Percentiles rank a stretch among this genome's conserved stretches.
phyloP scores from a whole-genome alignment of 2,888 invertebrate genomes.

The Panorpa germanica region DNA sequence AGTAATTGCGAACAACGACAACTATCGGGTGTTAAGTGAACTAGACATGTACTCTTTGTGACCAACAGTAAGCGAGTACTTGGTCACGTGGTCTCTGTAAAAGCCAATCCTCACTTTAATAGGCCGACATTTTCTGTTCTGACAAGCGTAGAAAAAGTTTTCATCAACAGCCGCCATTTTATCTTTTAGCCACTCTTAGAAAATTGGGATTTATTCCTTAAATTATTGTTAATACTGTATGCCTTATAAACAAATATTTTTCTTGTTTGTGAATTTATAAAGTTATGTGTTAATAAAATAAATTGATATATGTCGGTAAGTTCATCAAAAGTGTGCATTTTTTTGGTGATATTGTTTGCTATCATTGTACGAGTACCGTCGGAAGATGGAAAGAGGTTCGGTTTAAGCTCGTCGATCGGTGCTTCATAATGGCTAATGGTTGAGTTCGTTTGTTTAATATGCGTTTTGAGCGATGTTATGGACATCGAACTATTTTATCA shows the following conservation, averaged over 20 bases:
- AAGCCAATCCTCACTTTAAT: too few relatives aligned
- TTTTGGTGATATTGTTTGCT: slow-evolving; percentile 44
- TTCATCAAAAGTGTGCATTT: slow-evolving; percentile 29
- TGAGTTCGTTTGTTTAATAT: slow-evolving; percentile 48
- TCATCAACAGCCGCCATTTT: slow-evolving; percentile 94
- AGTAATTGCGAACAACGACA: too few relatives aligned
- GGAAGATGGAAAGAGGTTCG: slow-evolving; percentile 58
- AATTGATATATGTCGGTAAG: slow-evolving; percentile 28
- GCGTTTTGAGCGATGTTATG: slow-evolving; percentile 58
- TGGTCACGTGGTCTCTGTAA: too few relatives aligned
- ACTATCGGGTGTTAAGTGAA: too few relatives aligned
- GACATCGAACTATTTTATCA: slow-evolving; percentile 47
- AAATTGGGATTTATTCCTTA: slow-evolving; percentile 54
- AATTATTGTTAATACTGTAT: slow-evolving; percentile 43
- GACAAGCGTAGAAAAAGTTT: slow-evolving; percentile 91
- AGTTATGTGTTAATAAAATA: slow-evolving; percentile 34
- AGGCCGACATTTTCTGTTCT: slow-evolving; percentile 51
- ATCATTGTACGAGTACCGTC: slow-evolving; percentile 53
- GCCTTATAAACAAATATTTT: slow-evolving; percentile 34
- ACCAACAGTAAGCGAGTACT: too few relatives aligned
- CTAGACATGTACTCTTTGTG: too few relatives aligned
- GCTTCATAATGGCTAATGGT: slow-evolving; percentile 67
- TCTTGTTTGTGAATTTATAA: slow-evolving; percentile 38
- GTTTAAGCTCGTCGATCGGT: slow-evolving; percentile 47
- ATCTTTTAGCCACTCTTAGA: slow-evolving; percentile 61